phyloP scores from a whole-genome alignment of 2,113 vertebrate species.

The Callospermophilus lateralis region DNA sequence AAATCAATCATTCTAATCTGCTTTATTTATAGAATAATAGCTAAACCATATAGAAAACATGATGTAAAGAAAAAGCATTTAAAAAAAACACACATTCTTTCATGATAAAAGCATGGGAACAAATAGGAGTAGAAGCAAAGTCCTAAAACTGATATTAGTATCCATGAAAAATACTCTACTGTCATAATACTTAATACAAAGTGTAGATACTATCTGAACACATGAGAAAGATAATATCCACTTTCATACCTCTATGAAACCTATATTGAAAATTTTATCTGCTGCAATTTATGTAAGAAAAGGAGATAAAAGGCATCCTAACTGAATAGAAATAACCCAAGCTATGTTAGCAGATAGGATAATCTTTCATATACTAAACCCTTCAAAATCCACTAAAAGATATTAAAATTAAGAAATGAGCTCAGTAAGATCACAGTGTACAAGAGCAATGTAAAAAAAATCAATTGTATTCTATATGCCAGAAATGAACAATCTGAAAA shows the following conservation, averaged over 20 bases:
- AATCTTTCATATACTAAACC: not conserved
- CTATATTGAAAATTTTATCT: not conserved
- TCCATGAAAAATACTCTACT: not conserved
- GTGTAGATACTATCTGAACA: not conserved
- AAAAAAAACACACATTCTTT: not conserved
- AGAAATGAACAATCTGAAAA: not conserved
- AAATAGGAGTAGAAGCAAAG: not conserved
- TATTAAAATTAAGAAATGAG: not conserved
- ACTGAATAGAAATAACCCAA: not conserved
- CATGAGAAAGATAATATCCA: not conserved
- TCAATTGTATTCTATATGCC: not conserved
- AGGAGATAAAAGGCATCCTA: not conserved
- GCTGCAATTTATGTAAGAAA: too few relatives aligned
- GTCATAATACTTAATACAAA: not conserved
- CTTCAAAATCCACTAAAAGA: not conserved
- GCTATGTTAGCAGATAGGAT: not conserved
- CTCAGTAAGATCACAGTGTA: not conserved
- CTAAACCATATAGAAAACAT: not conserved
- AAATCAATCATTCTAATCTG: not conserved
- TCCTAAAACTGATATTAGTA: not conserved
- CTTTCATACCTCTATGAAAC: not conserved
- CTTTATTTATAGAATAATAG: not conserved
- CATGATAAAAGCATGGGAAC: not conserved
- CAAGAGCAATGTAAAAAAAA: not conserved
- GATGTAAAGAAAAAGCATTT: not conserved